Evolutionary conservation across 2,797 vertebrate species (phyloP).

Genomic region (Dromococcyx pavoninus): DNA sequence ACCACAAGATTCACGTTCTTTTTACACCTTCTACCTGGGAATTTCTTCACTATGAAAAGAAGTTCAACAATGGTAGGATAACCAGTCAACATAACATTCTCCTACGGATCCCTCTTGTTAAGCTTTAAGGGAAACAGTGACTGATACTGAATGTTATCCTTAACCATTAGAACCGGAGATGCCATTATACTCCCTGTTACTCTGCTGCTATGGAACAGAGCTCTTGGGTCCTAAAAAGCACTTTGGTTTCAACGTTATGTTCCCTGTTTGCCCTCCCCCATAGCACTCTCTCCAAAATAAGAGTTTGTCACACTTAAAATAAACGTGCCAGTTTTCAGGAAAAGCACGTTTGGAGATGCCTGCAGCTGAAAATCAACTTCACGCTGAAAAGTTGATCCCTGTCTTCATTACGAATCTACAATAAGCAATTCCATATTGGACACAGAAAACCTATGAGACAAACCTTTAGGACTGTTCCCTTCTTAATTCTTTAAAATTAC

Average conservation of each 20-base stretch:
- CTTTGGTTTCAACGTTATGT: background rate
- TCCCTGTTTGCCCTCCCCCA: background rate
- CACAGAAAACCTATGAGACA: accelerated
- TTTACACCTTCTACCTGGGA: background rate
- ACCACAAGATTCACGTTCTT: too few species aligned
- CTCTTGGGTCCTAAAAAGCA: background rate
- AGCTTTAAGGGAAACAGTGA: background rate
- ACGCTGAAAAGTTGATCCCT: background rate
- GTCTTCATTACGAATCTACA: background rate
- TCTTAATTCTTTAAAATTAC: background rate
- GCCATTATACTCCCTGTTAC: background rate
- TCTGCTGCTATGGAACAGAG: background rate
- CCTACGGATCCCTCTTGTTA: background rate
- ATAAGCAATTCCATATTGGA: background rate
- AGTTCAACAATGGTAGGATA: accelerated
- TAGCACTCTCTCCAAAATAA: background rate
- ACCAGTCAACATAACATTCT: background rate
- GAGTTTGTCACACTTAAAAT: background rate
- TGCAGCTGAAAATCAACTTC: background rate
- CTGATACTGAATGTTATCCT: background rate
- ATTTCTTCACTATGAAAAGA: background rate
- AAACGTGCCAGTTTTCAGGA: background rate
- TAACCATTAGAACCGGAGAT: accelerated
- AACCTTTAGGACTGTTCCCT: background rate
- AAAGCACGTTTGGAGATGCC: background rate